phyloP scores from a whole-genome alignment of 1,140 invertebrate species.

The Olivierus martensii region DNA sequence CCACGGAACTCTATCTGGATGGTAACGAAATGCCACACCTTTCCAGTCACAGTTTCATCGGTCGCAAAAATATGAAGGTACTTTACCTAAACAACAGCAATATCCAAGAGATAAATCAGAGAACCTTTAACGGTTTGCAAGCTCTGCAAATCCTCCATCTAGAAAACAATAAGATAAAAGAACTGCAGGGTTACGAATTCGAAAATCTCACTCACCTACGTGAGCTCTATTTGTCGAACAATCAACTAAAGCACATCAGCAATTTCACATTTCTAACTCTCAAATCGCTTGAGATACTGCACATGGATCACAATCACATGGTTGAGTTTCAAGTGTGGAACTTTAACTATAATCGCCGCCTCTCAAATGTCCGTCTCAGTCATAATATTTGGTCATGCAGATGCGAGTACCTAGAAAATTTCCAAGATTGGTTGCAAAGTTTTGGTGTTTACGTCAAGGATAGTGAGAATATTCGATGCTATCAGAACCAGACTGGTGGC shows the following conservation, averaged over 20 bases:
- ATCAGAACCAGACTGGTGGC: slow-evolving; percentile 48
- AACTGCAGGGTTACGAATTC: slow-evolving; percentile 77
- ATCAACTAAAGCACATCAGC: slow-evolving; percentile 57
- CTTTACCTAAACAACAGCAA: slow-evolving; percentile 73
- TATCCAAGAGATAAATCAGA: slow-evolving; percentile 73
- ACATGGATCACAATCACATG: slow-evolving; percentile 69
- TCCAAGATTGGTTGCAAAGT: slow-evolving; percentile 57
- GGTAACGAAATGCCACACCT: slow-evolving; percentile 72
- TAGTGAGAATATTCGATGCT: slow-evolving; percentile 8
- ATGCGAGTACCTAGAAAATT: slow-evolving; percentile 72
- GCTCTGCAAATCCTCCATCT: slow-evolving; percentile 66
- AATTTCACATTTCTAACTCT: slow-evolving; percentile 66
- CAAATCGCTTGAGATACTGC: slow-evolving; percentile 58
- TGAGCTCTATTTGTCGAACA: slow-evolving; percentile 77
- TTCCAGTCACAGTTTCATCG: slow-evolving; percentile 80
- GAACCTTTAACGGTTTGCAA: slow-evolving; percentile 78
- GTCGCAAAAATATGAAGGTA: slow-evolving; percentile 71
- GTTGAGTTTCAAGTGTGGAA: slow-evolving; percentile 74
- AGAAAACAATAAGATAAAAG: slow-evolving; percentile 64
- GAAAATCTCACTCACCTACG: slow-evolving; percentile 65
- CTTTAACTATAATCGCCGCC: slow-evolving; percentile 49
- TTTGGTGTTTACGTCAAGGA: slow-evolving; percentile 4
- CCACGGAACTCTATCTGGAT: slow-evolving; percentile 79
- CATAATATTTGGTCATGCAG: slow-evolving; percentile 79
- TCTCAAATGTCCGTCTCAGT: slow-evolving; percentile 55